phyloP scores from a whole-genome alignment of 2,113 vertebrate genomes.

The Melanotaenia duboulayi region DNA sequence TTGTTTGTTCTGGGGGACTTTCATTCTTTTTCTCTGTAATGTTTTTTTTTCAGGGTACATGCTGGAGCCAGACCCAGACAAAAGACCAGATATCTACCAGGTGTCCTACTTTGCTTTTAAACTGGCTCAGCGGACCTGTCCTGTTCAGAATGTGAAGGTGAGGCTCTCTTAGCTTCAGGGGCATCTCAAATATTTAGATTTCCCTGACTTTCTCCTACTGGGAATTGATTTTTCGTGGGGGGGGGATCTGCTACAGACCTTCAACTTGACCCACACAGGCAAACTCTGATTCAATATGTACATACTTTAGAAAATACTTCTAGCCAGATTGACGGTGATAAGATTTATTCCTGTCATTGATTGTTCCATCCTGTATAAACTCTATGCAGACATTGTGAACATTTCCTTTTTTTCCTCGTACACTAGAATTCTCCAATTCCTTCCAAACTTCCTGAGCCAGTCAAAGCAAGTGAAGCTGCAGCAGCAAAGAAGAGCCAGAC shows the following conservation, averaged over 20 bases:
- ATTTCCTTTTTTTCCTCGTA: slow-evolving; percentile 22
- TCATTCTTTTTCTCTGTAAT: slow-evolving; percentile 9
- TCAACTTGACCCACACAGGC: slow-evolving; percentile 15
- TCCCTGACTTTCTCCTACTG: slow-evolving; percentile 26
- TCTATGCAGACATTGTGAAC: background rate
- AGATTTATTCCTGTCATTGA: background rate
- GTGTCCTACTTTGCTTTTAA: slow-evolving; percentile 97
- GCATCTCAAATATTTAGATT: slow-evolving; percentile 39
- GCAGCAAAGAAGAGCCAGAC: slow-evolving; percentile 94
- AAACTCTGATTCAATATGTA: slow-evolving; percentile 7
- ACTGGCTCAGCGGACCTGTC: slow-evolving; percentile 91
- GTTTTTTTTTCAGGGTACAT: slow-evolving; percentile 88
- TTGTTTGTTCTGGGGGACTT: background rate
- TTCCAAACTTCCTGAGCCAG: slow-evolving; percentile 93
- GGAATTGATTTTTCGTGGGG: slow-evolving; percentile 31
- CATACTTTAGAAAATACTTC: slow-evolving; percentile 10
- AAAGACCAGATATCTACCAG: slow-evolving; percentile 97
- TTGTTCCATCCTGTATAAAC: background rate
- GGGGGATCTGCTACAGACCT: slow-evolving; percentile 4
- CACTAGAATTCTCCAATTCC: slow-evolving; percentile 93
- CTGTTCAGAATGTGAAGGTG: slow-evolving; percentile 94
- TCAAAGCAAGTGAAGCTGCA: slow-evolving; percentile 96
- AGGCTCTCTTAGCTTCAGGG: slow-evolving; percentile 46
- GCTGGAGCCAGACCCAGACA: slow-evolving; percentile 97
- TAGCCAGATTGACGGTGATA: background rate